Evolutionary conservation across 2,888 invertebrate genomes (phyloP).

Genomic region (Chouioia cunea): DNA sequence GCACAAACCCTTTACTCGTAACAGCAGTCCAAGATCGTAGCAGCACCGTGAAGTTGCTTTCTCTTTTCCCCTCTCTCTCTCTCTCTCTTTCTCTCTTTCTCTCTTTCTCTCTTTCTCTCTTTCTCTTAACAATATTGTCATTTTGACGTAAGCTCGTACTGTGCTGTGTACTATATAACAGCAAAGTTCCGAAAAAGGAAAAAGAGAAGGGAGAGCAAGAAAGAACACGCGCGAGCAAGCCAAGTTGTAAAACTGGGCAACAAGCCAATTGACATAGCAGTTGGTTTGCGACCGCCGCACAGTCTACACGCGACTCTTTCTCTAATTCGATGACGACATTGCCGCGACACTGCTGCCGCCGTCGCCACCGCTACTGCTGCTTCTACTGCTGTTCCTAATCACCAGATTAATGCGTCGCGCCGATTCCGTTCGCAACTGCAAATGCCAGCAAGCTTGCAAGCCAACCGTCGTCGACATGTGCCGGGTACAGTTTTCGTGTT

Average conservation of each 20-base stretch:
- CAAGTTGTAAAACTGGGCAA: constrained; percentile 68
- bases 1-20: no score
- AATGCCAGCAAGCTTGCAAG: no score
- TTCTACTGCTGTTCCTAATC: constrained; percentile 41
- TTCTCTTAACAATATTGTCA: constrained; percentile 47
- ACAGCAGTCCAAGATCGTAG: not conserved
- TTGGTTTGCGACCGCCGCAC: constrained; percentile 63
- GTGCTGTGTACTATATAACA: constrained; percentile 32
- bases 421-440: constrained; percentile 5
- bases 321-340: constrained; percentile 20
- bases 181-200: constrained; percentile 26
- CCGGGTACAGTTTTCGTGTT: not conserved
- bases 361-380: constrained; percentile 14
- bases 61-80: constrained; percentile 24
- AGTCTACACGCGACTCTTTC: constrained; percentile 38
- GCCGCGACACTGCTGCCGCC: no score
- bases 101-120: constrained; percentile 9
- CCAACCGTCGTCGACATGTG: not conserved
- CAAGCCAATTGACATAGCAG: constrained; percentile 67
- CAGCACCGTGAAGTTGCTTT: constrained; percentile 19
- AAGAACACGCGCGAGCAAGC: constrained; percentile 45
- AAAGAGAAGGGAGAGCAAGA: constrained; percentile 38
- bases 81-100: not conserved
- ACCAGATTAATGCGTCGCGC: constrained; percentile 36
- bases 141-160: constrained; percentile 56